Percentiles rank a stretch among this genome's conserved stretches.
Conservation (phyloP, 2,797 vertebrate species). For the Petrocephalus schoutedeni region DNA sequence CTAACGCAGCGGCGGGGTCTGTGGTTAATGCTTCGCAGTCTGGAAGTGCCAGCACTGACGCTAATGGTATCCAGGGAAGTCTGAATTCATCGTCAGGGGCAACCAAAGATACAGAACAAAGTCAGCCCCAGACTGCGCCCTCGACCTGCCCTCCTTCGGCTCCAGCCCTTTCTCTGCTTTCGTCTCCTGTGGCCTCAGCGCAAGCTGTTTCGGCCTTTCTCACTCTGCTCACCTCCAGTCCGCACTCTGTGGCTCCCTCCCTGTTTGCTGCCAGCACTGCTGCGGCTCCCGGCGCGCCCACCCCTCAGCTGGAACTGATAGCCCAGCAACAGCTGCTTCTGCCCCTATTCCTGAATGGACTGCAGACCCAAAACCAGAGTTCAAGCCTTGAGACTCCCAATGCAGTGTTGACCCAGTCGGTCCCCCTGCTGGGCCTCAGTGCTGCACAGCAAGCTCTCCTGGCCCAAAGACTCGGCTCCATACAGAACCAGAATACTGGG, state of each 20-base stretch:
- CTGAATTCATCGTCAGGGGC: constrained; percentile 48
- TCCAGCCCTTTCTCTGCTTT: constrained; percentile 60
- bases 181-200: constrained; percentile 68
- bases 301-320: constrained; percentile 59
- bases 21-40: constrained; percentile 50
- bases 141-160: constrained; percentile 30
- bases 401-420: constrained; percentile 66
- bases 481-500: constrained; percentile 65
- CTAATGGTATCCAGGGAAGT: constrained; percentile 52
- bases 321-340: constrained; percentile 72
- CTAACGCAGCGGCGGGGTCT: constrained; percentile 46
- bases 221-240: constrained; percentile 68
- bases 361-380: constrained; percentile 62
- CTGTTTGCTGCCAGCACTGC: constrained; percentile 56
- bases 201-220: constrained; percentile 73
- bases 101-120: constrained; percentile 61
- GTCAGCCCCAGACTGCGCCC: constrained; percentile 39
- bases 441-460: constrained; percentile 71
- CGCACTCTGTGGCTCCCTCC: constrained; percentile 60
- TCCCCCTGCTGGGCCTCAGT: constrained; percentile 69
- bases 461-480: constrained; percentile 69
- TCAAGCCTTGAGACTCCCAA: constrained; percentile 60
- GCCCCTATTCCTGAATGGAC: constrained; percentile 69
- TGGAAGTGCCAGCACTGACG: constrained; percentile 44
- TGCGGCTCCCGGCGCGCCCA: constrained; percentile 44